Evolutionary conservation across 2,113 vertebrate genomes (phyloP).

Genomic region (Setophaga petechia): DNA sequence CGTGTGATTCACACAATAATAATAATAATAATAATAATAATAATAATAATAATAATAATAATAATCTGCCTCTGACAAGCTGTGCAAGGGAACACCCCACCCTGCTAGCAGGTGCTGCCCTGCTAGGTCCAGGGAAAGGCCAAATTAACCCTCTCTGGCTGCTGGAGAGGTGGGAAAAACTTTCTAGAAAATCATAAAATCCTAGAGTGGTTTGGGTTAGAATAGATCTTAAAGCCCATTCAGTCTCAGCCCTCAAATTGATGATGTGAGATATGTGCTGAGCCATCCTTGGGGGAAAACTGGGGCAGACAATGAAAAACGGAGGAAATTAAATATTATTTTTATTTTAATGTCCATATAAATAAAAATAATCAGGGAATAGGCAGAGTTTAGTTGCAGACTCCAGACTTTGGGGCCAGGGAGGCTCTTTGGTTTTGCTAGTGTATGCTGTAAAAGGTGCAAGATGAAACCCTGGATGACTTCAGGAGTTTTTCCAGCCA

Average conservation of each 20-base stretch:
- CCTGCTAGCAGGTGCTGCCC: conserved; percentile 13
- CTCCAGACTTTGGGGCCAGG: neutral
- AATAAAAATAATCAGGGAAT: neutral
- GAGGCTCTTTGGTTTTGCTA: neutral
- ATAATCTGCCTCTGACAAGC: neutral
- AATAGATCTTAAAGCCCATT: neutral
- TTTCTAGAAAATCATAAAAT: neutral
- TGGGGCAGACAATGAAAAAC: neutral
- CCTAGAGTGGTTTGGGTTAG: neutral
- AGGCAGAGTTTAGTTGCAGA: neutral
- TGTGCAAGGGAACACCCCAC: neutral
- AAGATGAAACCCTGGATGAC: neutral
- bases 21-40: neutral
- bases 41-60: neutral
- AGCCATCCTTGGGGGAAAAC: neutral
- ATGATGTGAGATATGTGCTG: neutral
- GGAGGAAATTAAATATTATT: neutral
- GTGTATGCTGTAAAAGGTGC: neutral
- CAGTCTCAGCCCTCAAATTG: neutral
- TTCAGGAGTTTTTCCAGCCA: neutral
- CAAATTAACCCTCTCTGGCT: neutral
- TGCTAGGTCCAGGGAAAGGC: neutral
- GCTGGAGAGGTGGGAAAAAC: neutral
- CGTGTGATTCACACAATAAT: neutral
- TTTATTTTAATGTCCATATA: neutral